These are phyloP conservation scores for Cydia fagiglandana DNA, from an alignment of 1,140 invertebrate species.

Conservation along the genomic window DNA sequence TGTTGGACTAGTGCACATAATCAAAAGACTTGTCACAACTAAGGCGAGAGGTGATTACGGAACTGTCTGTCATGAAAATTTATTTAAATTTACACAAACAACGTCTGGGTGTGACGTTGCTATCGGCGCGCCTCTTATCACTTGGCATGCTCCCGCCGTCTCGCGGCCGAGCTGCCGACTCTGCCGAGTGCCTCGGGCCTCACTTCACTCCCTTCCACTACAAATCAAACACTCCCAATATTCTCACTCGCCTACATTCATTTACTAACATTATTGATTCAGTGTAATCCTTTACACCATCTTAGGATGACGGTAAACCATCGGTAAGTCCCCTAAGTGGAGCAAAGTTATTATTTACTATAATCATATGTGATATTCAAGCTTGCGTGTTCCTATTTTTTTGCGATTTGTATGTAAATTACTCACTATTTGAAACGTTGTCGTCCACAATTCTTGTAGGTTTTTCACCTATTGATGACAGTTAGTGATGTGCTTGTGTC, in stretches of 20 bases:
- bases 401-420: conserved; percentile 34
- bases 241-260: conserved; percentile 29
- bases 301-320: not conserved
- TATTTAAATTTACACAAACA: conserved; percentile 80
- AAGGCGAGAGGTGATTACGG: conserved; percentile 75
- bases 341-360: conserved; percentile 9
- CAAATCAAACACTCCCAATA: conserved; percentile 21
- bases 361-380: conserved; percentile 13
- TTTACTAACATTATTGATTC: conserved; percentile 32
- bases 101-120: conserved; percentile 77
- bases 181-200: conserved; percentile 53
- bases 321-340: not conserved
- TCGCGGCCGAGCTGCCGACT: conserved; percentile 55
- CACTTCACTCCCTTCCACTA: conserved; percentile 40
- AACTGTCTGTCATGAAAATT: conserved; percentile 79
- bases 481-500: conserved; percentile 58
- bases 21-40: conserved; percentile 65
- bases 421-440: conserved; percentile 76
- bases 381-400: conserved; percentile 32
- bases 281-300: conserved; percentile 25
- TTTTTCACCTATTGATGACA: conserved; percentile 67
- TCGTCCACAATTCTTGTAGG: conserved; percentile 70
- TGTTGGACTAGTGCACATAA: conserved; percentile 24
- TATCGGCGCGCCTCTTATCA: conserved; percentile 78
- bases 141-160: conserved; percentile 77